Evolutionary conservation across 2,888 invertebrate species (phyloP).

Genomic region (Disparrhopalites patrizii): DNA sequence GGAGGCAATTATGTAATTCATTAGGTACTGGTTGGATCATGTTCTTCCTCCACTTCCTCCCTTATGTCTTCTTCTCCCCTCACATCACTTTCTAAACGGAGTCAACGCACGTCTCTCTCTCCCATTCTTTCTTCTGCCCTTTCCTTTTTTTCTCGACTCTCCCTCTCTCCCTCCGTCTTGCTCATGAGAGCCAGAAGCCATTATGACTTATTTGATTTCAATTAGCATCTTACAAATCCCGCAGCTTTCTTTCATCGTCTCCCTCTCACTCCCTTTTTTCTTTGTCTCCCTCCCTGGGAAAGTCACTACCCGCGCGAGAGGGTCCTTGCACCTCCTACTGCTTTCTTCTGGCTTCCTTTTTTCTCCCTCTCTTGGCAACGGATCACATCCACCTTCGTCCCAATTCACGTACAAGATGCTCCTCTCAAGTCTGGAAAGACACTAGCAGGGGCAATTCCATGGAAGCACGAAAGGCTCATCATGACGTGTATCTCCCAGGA

Average conservation of each 20-base stretch:
- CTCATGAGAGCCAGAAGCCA: neutral
- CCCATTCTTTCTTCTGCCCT: too few relatives aligned
- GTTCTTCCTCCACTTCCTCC: too few relatives aligned
- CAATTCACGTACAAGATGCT: too few relatives aligned
- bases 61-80: too few relatives aligned
- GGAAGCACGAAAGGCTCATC: too few relatives aligned
- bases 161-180: neutral
- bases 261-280: neutral
- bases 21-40: too few relatives aligned
- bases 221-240: neutral
- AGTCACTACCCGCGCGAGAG: neutral
- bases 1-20: too few relatives aligned
- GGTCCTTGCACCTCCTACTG: neutral
- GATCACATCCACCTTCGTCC: neutral
- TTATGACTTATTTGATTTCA: slow-evolving; percentile 11
- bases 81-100: too few relatives aligned
- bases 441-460: too few relatives aligned
- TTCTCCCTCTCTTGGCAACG: neutral
- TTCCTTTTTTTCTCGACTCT: neutral
- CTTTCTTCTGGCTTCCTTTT: neutral
- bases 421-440: too few relatives aligned
- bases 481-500: too few relatives aligned
- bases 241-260: neutral
- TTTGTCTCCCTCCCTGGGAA: neutral
- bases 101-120: too few relatives aligned